Base-by-base conservation (phyloP, 2,113 vertebrate genomes). In the Lagopus muta region DNA sequence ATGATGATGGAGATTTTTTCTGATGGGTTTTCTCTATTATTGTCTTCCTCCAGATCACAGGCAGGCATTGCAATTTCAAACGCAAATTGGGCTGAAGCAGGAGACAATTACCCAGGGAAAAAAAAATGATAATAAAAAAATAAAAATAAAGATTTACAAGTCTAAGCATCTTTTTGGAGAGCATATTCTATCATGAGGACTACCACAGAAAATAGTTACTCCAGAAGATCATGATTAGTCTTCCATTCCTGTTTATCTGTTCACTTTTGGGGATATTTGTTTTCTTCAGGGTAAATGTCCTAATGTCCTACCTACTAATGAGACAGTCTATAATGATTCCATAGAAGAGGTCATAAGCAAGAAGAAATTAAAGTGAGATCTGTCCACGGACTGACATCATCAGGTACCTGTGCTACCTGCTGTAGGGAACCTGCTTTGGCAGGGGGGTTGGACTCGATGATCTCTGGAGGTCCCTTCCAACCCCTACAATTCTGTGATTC, bases 171-270 rank as follows among this genome's bases (percentile, higher is more conserved):
- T 60, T 81, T 76, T 81, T 76, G 36, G 71, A 72, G 14, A 81
- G 10, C 18, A 36, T 43, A 42, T 76, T 76, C 38, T 50, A 10
- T 71, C 43, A 42, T 5, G 65, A 17, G 54, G 18, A 36, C 21
- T 66, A 47, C 12, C 52, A 65, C 9, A 43, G 17, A 28, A 54
- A 27, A 28, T 10, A 20, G 81, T 54, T 91, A 14, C 42, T 60
- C 27, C 40, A 61, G 50, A 70, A 71, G 28, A 38, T 61, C 12
- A 42, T 21, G 5, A 76, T 36, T 72, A 55, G 10, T 67, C 34
- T 72, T 22, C 10, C 15, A 48, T 9, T 67, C 30, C 24, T 0
- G 1, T 1, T 1, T 54, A 60, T 11, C 22, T 34, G 54, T 50
- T 67, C 27, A 38, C 2, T 55, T 82, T 15, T 30, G n/a, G 34